These are phyloP conservation scores for Melangyna quadrimaculata DNA, from an alignment of 2,888 invertebrate genomes.

Conservation along the genomic window DNA sequence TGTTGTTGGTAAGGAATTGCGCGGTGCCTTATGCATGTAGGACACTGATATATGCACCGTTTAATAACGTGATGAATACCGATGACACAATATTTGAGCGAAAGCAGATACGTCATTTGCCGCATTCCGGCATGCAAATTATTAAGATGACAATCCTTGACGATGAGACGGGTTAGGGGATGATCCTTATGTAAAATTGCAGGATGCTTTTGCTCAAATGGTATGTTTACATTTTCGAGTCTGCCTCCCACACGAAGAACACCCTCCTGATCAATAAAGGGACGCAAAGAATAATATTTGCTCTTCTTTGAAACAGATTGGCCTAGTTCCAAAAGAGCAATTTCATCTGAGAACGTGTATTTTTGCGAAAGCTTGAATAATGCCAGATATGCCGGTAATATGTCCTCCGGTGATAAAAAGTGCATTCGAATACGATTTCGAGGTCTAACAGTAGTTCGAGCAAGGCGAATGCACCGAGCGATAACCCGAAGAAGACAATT, in stretches of 20 bases:
- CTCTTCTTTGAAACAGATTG: background rate
- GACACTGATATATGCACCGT: slow-evolving; percentile 54
- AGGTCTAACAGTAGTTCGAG: background rate
- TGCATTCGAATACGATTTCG: background rate
- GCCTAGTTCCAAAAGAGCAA: background rate
- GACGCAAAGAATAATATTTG: background rate
- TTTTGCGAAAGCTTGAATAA: background rate
- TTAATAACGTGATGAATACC: slow-evolving; percentile 34
- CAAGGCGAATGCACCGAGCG: slow-evolving; percentile 9
- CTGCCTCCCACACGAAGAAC: slow-evolving; percentile 7
- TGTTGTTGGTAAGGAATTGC: slow-evolving; percentile 24
- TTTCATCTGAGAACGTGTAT: background rate
- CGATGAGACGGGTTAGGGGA: background rate
- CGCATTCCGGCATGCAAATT: slow-evolving; percentile 60
- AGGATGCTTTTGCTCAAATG: slow-evolving; percentile 4
- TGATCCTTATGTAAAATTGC: background rate
- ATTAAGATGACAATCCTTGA: slow-evolving; percentile 17
- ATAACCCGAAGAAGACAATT: slow-evolving; percentile 13
- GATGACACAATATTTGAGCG: slow-evolving; percentile 50
- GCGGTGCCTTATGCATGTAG: slow-evolving; percentile 43
- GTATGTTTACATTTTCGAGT: slow-evolving; percentile 1
- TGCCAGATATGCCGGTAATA: background rate
- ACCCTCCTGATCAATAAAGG: slow-evolving; percentile 4
- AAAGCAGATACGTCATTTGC: slow-evolving; percentile 51
- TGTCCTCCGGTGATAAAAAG: background rate